Conservation (phyloP, 2,113 vertebrate species). For the Conger conger region DNA sequence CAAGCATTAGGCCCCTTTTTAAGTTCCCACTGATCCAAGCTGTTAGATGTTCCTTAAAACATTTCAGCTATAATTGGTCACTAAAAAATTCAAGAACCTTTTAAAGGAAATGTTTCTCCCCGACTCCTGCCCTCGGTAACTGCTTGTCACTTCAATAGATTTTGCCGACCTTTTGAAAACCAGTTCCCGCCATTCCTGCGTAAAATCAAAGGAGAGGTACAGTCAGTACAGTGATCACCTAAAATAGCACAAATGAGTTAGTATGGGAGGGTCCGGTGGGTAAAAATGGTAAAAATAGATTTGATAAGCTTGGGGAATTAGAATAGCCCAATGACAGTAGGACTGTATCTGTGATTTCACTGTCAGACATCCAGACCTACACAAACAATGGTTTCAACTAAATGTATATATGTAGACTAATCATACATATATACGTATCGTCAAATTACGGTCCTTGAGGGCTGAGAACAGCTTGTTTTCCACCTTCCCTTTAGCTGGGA, state of each 20-base stretch:
- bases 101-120: not conserved
- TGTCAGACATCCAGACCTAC: not conserved
- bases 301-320: constrained; percentile 50
- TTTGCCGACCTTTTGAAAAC: constrained; percentile 36
- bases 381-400: not conserved
- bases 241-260: constrained; percentile 62
- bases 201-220: constrained; percentile 45
- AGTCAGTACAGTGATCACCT: constrained; percentile 56
- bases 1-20: not conserved
- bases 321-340: constrained; percentile 35
- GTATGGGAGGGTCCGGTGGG: not conserved
- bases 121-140: not conserved
- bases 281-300: constrained; percentile 51
- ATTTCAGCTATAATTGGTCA: not conserved
- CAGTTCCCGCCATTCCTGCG: constrained; percentile 38
- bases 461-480: too few species aligned
- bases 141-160: not conserved
- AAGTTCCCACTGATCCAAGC: not conserved
- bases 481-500: too few species aligned
- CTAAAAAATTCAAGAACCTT: not conserved
- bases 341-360: constrained; percentile 35
- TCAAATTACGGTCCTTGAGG: too few species aligned
- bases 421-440: not conserved
- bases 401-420: not conserved
- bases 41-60: not conserved